These are phyloP conservation scores for Phenganax subtilis DNA, from an alignment of 92 coral and sea anemone genomes.

Conservation along the genomic window DNA sequence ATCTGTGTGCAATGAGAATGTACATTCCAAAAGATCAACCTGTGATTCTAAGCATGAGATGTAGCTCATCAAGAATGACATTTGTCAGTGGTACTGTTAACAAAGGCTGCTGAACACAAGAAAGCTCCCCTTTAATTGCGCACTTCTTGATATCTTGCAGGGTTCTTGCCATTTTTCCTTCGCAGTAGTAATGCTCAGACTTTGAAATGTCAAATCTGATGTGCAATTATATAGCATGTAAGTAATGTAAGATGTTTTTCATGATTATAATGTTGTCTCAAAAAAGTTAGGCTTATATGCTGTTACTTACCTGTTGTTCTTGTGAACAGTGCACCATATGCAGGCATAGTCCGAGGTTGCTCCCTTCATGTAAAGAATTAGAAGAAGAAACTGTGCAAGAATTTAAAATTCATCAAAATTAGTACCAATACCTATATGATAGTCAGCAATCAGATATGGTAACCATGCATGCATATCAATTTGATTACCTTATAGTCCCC, in stretches of 20 bases:
- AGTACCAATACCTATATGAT: neutral
- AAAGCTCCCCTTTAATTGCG: neutral
- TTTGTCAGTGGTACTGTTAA: neutral
- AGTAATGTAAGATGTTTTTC: neutral
- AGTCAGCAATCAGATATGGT: neutral
- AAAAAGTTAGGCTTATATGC: neutral
- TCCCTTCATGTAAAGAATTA: neutral
- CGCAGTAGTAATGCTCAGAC: neutral
- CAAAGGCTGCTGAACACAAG: conserved; percentile 27
- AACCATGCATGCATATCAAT: neutral
- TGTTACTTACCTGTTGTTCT: neutral
- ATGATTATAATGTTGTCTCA: neutral
- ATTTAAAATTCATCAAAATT: neutral
- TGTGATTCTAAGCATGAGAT: conserved; percentile 25
- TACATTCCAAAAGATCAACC: neutral
- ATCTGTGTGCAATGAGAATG: neutral
- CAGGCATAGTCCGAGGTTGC: neutral
- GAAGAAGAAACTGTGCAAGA: neutral
- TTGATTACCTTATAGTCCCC: too few relatives aligned
- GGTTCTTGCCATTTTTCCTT: neutral
- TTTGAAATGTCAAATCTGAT: conserved; percentile 15
- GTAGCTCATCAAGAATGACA: conserved; percentile 9
- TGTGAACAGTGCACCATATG: neutral
- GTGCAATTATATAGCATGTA: neutral
- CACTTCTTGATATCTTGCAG: conserved; percentile 18